Base-by-base conservation (phyloP, 2,797 vertebrate genomes). In the Gymnodraco acuticeps region DNA sequence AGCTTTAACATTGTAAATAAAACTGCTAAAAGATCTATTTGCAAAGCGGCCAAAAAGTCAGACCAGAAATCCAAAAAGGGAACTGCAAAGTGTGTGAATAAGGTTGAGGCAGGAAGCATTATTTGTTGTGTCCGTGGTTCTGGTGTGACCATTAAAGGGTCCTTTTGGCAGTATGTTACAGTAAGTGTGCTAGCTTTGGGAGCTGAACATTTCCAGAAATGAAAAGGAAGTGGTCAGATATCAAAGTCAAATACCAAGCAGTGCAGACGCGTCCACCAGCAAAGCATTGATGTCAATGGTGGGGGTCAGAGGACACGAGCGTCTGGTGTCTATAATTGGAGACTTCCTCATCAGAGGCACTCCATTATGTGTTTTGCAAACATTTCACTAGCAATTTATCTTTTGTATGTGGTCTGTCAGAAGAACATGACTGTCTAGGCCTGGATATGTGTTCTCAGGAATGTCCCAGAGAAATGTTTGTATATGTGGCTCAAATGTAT, bases 201-300 rank as follows among this genome's bases (percentile, higher is more conserved):
- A 45, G 56, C 13, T 43, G 10, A 66, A 60, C 46, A 38, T 48
- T 69, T 68, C 27, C 54, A 51, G 46, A 56, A 61, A 46, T 14
- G 54, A 59, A 72, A 10, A 75, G 45, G 64, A 76, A 78, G 67
- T 66, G 53, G 71, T 72, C 27, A 8, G 15, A 72, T 71, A 50
- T 75, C 46, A 27, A 53, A 73, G 16, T 43, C 23, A 41, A 64
- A 76, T 51, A 52, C 33, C 14, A 58, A 23, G 13, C 73, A 73
- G n/a, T 45, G 48, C 47, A 56, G 58, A 45, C 47, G 13, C 13
- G 64, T n/a, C 23, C 13, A 20, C 45, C 17, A 31, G 42, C 0
- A 2, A 42, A 7, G 55, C 70, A 16, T 15, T 14, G 0, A 20
- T 64, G 59, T 15, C 65, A 50, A 19, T 0, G 3, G 17, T n/a